Conservation (phyloP, 2,113 vertebrate genomes). For the Istiophorus platypterus region DNA sequence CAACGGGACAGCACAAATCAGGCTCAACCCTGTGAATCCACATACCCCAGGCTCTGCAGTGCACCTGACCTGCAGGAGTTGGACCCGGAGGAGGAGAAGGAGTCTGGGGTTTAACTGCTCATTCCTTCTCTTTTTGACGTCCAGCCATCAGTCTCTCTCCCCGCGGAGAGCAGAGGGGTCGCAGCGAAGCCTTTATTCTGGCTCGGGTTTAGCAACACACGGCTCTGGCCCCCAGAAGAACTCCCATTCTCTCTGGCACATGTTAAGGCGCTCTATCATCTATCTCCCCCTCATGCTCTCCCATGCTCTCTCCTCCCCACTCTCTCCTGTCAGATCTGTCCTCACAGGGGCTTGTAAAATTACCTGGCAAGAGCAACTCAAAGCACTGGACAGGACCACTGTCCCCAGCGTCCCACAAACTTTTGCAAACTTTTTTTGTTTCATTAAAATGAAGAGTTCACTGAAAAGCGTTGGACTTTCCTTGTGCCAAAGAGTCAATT, state of each 20-base stretch:
- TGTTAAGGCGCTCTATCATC: slow-evolving; percentile 61
- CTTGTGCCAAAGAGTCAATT: slow-evolving; percentile 51
- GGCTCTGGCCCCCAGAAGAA: slow-evolving; percentile 69
- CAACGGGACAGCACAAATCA: slow-evolving; percentile 21
- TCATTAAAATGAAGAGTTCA: slow-evolving; percentile 71
- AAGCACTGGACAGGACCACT: slow-evolving; percentile 54
- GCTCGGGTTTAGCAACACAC: slow-evolving; percentile 43
- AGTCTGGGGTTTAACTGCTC: slow-evolving; percentile 57
- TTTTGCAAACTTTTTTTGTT: slow-evolving; percentile 65
- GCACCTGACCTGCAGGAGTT: slow-evolving; percentile 67
- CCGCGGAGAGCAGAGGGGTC: slow-evolving; percentile 65
- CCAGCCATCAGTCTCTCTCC: slow-evolving; percentile 57
- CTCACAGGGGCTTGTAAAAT: slow-evolving; percentile 72
- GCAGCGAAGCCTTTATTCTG: slow-evolving; percentile 61
- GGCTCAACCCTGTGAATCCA: slow-evolving; percentile 36
- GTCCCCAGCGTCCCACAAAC: slow-evolving; percentile 70
- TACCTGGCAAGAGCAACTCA: slow-evolving; percentile 72
- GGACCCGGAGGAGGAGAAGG: slow-evolving; percentile 23
- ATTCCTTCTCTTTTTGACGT: slow-evolving; percentile 53
- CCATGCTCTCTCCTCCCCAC: slow-evolving; percentile 39
- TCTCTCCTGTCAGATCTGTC: slow-evolving; percentile 75
- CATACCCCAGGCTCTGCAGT: slow-evolving; percentile 28
- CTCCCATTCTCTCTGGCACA: slow-evolving; percentile 72
- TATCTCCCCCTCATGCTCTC: slow-evolving; percentile 41
- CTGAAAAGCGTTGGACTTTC: slow-evolving; percentile 41